These are phyloP conservation scores for Sinopyrophorus schimmeli DNA, from an alignment of 2,888 invertebrate genomes.

Conservation along the genomic window DNA sequence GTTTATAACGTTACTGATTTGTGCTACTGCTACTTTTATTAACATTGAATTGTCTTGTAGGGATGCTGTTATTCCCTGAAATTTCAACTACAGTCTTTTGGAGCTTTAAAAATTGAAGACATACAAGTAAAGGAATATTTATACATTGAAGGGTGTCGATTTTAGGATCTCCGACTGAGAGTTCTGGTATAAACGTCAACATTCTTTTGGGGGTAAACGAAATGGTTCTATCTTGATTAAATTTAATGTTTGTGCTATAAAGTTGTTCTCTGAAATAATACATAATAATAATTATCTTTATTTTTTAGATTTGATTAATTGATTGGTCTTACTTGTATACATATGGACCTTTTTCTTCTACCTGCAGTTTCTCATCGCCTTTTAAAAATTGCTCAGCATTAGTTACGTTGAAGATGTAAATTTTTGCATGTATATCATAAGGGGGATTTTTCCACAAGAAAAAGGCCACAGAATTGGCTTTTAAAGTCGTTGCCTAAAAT, in stretches of 20 bases:
- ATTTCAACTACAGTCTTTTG: neutral
- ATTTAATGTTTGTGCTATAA: neutral
- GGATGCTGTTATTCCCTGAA: constrained; percentile 62
- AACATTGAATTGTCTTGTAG: constrained; percentile 59
- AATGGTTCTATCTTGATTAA: constrained; percentile 1
- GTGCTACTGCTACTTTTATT: constrained; percentile 63
- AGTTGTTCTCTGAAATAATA: constrained; percentile 3
- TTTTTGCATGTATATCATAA: no score
- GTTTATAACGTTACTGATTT: constrained; percentile 61
- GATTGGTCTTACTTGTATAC: constrained; percentile 6
- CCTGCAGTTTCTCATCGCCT: no score
- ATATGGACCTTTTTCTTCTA: no score
- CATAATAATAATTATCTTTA: no score
- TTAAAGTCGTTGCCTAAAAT: no score
- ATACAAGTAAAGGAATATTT: neutral
- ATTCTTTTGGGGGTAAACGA: neutral
- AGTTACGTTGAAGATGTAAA: no score
- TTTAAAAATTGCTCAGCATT: no score
- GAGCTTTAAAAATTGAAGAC: neutral
- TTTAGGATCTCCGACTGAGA: constrained; percentile 1
- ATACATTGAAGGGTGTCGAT: neutral
- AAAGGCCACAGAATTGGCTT: no score
- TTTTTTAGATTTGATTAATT: no score
- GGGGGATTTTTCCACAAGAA: no score
- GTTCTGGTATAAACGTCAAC: neutral